These are phyloP conservation scores for Sarcophaga bullata DNA, from an alignment of 1,140 invertebrate species.

Conservation along the genomic window DNA sequence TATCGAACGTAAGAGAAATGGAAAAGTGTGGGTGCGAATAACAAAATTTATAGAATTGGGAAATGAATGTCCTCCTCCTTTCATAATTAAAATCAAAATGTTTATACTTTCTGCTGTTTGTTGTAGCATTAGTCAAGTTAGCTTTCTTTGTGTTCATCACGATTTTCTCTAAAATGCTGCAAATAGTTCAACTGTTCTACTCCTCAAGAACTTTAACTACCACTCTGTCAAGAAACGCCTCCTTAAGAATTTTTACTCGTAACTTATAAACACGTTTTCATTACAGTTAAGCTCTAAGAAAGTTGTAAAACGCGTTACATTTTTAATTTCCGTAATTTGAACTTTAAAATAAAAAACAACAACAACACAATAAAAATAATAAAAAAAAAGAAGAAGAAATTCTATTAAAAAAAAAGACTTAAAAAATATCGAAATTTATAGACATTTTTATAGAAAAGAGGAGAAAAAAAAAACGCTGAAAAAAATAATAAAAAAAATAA, in stretches of 20 bases:
- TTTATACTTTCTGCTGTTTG: too few species aligned
- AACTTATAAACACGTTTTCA: not conserved
- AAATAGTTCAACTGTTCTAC: not conserved
- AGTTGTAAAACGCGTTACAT: conserved; percentile 59
- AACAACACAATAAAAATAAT: not conserved
- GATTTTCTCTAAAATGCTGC: conserved; percentile 43
- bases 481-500: not conserved
- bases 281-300: conserved; percentile 18
- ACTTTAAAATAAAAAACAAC: conserved; percentile 47
- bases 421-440: conserved; percentile 67
- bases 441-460: conserved; percentile 52
- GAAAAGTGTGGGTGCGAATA: too few species aligned
- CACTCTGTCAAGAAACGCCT: not conserved
- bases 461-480: too few species aligned
- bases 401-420: conserved; percentile 59
- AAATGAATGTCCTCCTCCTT: too few species aligned
- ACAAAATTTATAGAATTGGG: too few species aligned
- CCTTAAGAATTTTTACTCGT: not conserved
- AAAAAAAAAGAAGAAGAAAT: not conserved
- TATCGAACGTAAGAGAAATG: too few species aligned
- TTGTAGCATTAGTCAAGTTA: too few species aligned
- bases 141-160: too few species aligned
- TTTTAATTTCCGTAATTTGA: conserved; percentile 67
- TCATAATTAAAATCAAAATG: too few species aligned
- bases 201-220: not conserved